Conservation (phyloP, 2,888 invertebrate species). For the Oligia latruncula region DNA sequence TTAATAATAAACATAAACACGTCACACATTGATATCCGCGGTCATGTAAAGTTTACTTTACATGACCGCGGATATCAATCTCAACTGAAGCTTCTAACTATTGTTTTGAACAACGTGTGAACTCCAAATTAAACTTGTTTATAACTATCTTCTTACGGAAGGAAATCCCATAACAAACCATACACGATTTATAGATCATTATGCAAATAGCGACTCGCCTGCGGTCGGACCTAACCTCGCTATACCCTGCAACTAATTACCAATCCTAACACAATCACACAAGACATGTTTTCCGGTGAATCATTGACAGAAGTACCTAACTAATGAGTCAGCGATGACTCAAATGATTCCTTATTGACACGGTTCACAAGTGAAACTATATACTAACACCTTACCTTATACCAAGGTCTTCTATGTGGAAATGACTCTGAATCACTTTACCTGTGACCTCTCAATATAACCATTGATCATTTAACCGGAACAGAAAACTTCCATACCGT, state of each 20-base stretch:
- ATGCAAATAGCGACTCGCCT: slow-evolving; percentile 42
- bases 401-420: slow-evolving; percentile 66
- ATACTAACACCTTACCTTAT: slow-evolving; percentile 39
- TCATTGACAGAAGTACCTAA: slow-evolving; percentile 53
- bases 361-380: slow-evolving; percentile 65
- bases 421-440: slow-evolving; percentile 68
- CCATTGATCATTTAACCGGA: slow-evolving; percentile 39
- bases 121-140: slow-evolving; percentile 16
- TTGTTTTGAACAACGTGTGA: slow-evolving; percentile 36
- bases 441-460: slow-evolving; percentile 20
- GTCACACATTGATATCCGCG: no score
- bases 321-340: slow-evolving; percentile 77
- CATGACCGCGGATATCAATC: background rate
- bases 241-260: slow-evolving; percentile 48
- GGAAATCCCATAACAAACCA: slow-evolving; percentile 40
- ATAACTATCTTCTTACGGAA: background rate
- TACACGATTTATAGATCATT: background rate
- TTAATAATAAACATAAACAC: slow-evolving; percentile 4
- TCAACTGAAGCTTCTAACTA: background rate
- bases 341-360: slow-evolving; percentile 69
- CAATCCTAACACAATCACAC: slow-evolving; percentile 55
- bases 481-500: slow-evolving; percentile 32
- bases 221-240: slow-evolving; percentile 45
- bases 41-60: no score
- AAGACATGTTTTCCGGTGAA: slow-evolving; percentile 67